A percentile compares a stretch with the other conserved stretches of the same genome.
These are phyloP conservation scores for Operophtera brumata DNA, from an alignment of 2,888 invertebrate species.

Conservation along the genomic window DNA sequence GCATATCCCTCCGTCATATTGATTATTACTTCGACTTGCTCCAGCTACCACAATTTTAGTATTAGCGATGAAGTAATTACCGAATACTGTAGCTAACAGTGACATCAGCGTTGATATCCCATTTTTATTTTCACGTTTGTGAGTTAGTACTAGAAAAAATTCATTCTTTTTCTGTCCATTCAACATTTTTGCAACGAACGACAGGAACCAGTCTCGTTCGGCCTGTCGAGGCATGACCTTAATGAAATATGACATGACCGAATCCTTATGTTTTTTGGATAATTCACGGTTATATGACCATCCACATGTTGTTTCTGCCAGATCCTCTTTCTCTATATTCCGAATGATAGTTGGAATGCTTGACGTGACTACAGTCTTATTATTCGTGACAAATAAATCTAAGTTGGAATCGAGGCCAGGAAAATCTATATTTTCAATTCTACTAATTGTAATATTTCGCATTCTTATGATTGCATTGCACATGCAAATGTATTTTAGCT, in stretches of 20 bases:
- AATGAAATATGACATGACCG: too few species aligned
- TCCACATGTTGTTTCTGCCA: neutral
- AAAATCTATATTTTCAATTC: too few species aligned
- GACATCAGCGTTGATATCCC: slow-evolving; percentile 8
- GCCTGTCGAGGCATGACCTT: too few species aligned
- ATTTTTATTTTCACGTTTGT: slow-evolving; percentile 2
- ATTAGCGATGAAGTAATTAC: slow-evolving; percentile 8
- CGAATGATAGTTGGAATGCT: too few species aligned
- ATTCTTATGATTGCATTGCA: neutral
- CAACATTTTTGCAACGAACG: slow-evolving; percentile 9
- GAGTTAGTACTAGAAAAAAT: too few species aligned
- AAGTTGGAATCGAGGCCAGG: too few species aligned
- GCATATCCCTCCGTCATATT: neutral
- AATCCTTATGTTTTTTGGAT: too few species aligned
- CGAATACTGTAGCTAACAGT: slow-evolving; percentile 9
- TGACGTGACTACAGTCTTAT: too few species aligned
- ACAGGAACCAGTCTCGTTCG: neutral
- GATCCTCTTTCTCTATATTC: neutral
- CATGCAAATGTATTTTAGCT: neutral
- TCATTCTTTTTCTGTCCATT: slow-evolving; percentile 5
- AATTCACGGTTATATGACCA: too few species aligned
- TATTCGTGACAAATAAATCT: too few species aligned
- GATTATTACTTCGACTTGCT: too few species aligned
- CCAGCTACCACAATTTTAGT: neutral
- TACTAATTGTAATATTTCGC: neutral